Evolutionary conservation across 2,888 invertebrate genomes (phyloP).

Genomic region (Taphrorychus bicolor): DNA sequence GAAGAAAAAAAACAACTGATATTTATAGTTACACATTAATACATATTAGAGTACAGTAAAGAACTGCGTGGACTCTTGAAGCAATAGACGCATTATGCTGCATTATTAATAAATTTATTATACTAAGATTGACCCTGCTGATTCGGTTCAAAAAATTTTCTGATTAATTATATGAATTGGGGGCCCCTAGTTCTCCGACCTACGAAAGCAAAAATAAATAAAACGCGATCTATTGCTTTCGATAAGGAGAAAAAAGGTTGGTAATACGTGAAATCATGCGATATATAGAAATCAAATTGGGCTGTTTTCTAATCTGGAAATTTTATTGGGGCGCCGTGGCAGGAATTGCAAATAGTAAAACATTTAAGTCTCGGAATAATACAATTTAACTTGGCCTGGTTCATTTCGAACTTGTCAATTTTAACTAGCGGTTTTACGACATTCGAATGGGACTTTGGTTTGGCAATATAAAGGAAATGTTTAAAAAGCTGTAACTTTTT

Average conservation of each 20-base stretch:
- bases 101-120: no score
- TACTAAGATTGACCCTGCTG: no score
- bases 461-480: neutral
- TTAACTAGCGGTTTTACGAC: conserved; percentile 8
- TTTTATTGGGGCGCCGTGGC: conserved; percentile 47
- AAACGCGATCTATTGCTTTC: conserved; percentile 21
- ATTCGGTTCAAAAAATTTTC: no score
- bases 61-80: no score
- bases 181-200: conserved; percentile 3
- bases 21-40: no score
- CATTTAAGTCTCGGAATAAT: conserved; percentile 47
- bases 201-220: conserved; percentile 18
- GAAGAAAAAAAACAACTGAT: no score
- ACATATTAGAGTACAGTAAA: no score
- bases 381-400: conserved; percentile 43
- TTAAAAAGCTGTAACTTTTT: neutral
- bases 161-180: neutral
- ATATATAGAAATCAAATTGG: conserved; percentile 43
- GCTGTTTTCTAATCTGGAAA: conserved; percentile 47
- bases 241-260: conserved; percentile 23
- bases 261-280: conserved; percentile 26
- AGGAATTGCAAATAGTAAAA: conserved; percentile 47
- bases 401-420: conserved; percentile 15
- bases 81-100: no score
- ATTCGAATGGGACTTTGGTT: neutral